A percentile compares a stretch with the other conserved stretches of the same genome.
Conservation (phyloP, 2,113 vertebrate genomes). For the Oreotrochilus melanogaster region DNA sequence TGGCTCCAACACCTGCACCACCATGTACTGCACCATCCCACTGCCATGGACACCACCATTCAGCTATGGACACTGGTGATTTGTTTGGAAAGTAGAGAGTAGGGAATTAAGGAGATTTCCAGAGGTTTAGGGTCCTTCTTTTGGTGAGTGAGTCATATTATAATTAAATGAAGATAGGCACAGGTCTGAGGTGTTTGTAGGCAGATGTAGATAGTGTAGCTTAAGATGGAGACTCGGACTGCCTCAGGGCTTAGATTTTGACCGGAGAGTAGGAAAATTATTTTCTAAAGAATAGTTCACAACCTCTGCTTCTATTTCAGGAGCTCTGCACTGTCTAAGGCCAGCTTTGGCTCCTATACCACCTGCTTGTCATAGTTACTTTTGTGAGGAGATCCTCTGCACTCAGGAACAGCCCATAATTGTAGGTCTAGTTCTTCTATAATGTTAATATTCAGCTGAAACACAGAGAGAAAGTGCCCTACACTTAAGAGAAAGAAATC, state of each 20-base stretch:
- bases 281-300: background rate
- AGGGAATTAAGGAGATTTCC: background rate
- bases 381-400: background rate
- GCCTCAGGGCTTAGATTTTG: background rate
- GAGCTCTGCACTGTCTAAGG: background rate
- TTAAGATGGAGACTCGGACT: background rate
- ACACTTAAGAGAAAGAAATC: background rate
- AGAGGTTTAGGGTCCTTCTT: background rate
- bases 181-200: background rate
- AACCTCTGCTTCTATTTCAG: background rate
- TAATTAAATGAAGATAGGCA: background rate
- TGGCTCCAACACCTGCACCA: background rate
- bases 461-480: background rate
- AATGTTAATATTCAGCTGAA: background rate
- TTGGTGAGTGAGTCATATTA: background rate
- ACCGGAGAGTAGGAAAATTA: background rate
- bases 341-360: background rate
- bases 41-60: background rate
- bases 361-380: background rate
- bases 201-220: background rate
- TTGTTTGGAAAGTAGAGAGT: background rate
- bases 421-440: background rate
- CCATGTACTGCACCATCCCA: background rate
- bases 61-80: background rate
- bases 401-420: background rate